Base-by-base conservation (phyloP, 92 coral and sea anemone species). In the Muricea muricata region DNA sequence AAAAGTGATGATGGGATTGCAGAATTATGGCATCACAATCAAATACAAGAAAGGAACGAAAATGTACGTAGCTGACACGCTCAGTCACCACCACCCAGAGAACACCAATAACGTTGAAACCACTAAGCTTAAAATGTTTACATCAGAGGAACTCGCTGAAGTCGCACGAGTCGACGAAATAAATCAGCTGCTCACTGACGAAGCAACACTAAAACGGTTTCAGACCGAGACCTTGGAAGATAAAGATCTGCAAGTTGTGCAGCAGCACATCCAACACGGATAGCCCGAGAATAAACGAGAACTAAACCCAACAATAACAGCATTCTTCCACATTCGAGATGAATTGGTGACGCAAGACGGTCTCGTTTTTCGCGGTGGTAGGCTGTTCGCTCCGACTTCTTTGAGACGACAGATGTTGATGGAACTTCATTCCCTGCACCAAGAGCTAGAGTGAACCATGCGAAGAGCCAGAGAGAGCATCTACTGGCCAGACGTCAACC, bases 1-100 rank as follows among this genome's bases (percentile, higher is more conserved):
- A 39, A 65, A 65, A 33, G 29, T 24, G 71, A 65, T 65, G 71
- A 65, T 65, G 71, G 21, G 71, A 65, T 65, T 65, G 29, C 71
- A 65, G 13, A 15, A 65, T 29, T 65, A 24, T 12, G 71, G 29
- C 14, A 1, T 65, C 13, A 65, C 11, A 7, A 65, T 65, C 13
- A 1, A 65, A 23, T 65, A 65, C 6, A 65, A 24, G 14, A 65
- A 33, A n/a, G 71, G 71, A 11, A 2, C 4, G 3, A 39, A 33
- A 33, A 26, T 65, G 9, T 65, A 65, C 71, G 2, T 65, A 24
- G 71, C 71, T 0, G 71, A 65, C 41, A 65, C 35, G 6, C 71
- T 65, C 35, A 65, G 71, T n/a, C 71, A 39, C 35, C 71, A 65
- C 71, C 35, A 65, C 35, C 23, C 29, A 29, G 35, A 65, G 13